Evolutionary conservation across 2,113 vertebrate species (phyloP), one percentile per base, ranked within the genome.

Genomic region (Rhabdomys dilectus): DNA sequence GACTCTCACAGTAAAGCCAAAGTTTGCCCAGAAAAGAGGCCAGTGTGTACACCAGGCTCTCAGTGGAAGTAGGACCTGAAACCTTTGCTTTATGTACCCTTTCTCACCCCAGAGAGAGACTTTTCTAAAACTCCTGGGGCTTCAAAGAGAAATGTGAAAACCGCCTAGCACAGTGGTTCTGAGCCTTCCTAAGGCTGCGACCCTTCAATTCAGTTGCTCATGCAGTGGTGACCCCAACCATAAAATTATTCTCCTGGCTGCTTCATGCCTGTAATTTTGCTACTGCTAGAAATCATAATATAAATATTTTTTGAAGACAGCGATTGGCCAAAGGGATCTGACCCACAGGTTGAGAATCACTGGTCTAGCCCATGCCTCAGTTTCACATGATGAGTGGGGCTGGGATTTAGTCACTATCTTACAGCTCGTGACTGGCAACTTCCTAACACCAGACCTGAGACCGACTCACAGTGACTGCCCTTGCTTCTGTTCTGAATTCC

Each of bases 381-480:
- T 39, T 89, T 91, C 42, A 82, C 21, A n/a, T 24, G 9, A 3
- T 10, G 68, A 34, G 60, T 10, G 68, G n/a, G 60, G 92, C 82
- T 45, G n/a, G 60, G 92, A 86, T 45, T 64, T 31, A 76, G 42
- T 36, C 21, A 51, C 19, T 21, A 21, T 19, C 39, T n/a, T 10
- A 48, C 0, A 10, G 15, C 26, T 85, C 2, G 11, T 70, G 10
- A 24, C 64, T 62, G 51, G 70, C 2, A 0, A 3, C 29, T 15
- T 58, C 89, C 60, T 34, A 58, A 92, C 70, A 64, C 53, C 36
- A 19, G 42, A 21, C 0, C 80, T 15, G 51, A 80, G 68, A 66
- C 48, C 42, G 1, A 56, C 48, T 22, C 48, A 11, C 5, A 0
- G 1, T n/a, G 1, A 0, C 0, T n/a, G 1, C 4, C 8, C 11